phyloP scores from a whole-genome alignment of 1,140 invertebrate genomes.

The Euglossa dilemma region DNA sequence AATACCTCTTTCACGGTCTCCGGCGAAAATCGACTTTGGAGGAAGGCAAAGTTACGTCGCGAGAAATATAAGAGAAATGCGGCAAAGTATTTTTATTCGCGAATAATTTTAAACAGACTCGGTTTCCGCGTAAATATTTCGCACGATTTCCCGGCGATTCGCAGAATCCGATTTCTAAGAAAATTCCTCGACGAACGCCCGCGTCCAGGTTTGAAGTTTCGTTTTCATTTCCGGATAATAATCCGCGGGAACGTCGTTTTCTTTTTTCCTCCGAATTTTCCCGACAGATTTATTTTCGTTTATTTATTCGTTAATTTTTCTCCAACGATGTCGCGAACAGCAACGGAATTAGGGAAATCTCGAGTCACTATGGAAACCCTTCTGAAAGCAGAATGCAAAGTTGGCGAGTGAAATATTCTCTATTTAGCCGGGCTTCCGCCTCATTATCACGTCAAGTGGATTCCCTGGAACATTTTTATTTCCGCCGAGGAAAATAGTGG shows the following conservation, averaged over 20 bases:
- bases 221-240: not conserved
- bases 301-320: not conserved
- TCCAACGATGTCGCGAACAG: not conserved
- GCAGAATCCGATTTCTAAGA: not conserved
- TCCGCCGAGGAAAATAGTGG: conserved; percentile 33
- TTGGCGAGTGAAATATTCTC: conserved; percentile 32
- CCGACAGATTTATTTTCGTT: not conserved
- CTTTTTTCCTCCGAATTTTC: not conserved
- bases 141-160: too few relatives aligned
- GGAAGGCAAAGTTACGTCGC: too few relatives aligned
- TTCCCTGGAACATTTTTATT: conserved; percentile 51
- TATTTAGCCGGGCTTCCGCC: conserved; percentile 39
- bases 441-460: conserved; percentile 54
- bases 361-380: not conserved
- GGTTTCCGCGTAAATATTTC: too few relatives aligned
- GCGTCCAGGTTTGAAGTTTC: not conserved
- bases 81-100: not conserved
- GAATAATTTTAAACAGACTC: not conserved
- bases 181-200: not conserved
- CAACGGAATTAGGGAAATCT: conserved; percentile 18
- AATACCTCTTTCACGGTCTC: too few relatives aligned
- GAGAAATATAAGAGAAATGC: not conserved
- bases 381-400: conserved; percentile 29
- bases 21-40: too few relatives aligned
- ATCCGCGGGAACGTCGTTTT: not conserved